Conservation (phyloP, 2,888 invertebrate genomes). For the Icerya purchasi region DNA sequence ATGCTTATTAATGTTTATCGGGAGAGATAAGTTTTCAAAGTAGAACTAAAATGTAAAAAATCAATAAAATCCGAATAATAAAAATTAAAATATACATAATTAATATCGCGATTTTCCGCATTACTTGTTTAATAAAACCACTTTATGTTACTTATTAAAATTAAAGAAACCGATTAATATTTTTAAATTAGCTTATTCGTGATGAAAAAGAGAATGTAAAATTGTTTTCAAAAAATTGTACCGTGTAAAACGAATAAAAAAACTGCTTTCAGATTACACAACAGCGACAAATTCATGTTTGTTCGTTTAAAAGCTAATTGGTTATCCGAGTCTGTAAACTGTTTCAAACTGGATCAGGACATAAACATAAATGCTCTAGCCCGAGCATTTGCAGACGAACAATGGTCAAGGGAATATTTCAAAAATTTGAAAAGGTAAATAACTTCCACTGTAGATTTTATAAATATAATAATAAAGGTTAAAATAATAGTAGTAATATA, state of each 20-base stretch:
- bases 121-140: neutral
- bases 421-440: neutral
- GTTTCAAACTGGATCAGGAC: neutral
- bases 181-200: no score
- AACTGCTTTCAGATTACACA: neutral
- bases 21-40: no score
- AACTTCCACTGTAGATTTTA: no score
- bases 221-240: no score
- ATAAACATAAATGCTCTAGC: neutral
- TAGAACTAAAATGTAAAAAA: no score
- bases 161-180: no score
- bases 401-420: neutral
- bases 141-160: neutral
- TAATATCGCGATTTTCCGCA: neutral
- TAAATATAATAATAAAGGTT: no score
- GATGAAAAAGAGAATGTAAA: no score
- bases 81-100: neutral
- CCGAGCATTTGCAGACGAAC: neutral
- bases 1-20: no score
- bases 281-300: neutral
- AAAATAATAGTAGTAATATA: neutral
- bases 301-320: neutral
- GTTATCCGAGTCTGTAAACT: neutral
- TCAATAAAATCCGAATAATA: no score
- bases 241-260: no score